Evolutionary conservation across 2,113 vertebrate genomes (phyloP), one percentile per base, ranked within the genome.

Genomic region (Sebastes fasciatus): DNA sequence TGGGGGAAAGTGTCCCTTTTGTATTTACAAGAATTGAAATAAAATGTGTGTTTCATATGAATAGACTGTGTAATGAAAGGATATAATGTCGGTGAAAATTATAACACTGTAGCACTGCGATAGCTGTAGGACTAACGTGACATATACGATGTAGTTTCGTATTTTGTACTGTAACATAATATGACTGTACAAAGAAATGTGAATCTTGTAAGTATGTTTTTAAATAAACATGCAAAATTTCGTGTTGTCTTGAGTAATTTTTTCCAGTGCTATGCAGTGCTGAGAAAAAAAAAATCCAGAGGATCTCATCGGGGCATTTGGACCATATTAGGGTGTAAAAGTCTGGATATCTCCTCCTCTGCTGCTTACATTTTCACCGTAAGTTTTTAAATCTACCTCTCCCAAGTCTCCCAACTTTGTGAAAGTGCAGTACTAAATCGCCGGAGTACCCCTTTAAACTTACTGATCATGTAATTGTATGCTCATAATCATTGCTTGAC

Each of bases 101-200:
- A 54, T 67, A 62, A 60, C 66, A 62, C 2, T 66, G 8, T 69
- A 82, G 67, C 51, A 71, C n/a, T 62, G 77, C 34, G 34, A n/a
- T 23, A 45, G 58, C 17, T 52, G 57, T 58, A 79, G 62, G n/a
- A 84, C 78, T 92, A 91, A 89, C 82, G 51, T 62, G 70, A 21
- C 40, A 70, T 66, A 58, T 62, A 61, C 55, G 76, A 11, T 64
- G 57, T 88, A 88, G 64, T 68, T 64, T 78, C 42, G 54, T 88
- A 54, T 85, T 84, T 88, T 84, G 60, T 86, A 76, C 74, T 88
- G 76, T 87, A 81, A 87, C 74, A 77, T 72, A 79, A 84, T 72
- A 75, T 83, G 65, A 84, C 67, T 93, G 90, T 92, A 90, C 67
- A 91, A 89, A 90, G 68, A 86, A 74, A 82, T 70, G 40, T 90